Conservation (phyloP, 2,797 vertebrate genomes). For the Morelia viridis region DNA sequence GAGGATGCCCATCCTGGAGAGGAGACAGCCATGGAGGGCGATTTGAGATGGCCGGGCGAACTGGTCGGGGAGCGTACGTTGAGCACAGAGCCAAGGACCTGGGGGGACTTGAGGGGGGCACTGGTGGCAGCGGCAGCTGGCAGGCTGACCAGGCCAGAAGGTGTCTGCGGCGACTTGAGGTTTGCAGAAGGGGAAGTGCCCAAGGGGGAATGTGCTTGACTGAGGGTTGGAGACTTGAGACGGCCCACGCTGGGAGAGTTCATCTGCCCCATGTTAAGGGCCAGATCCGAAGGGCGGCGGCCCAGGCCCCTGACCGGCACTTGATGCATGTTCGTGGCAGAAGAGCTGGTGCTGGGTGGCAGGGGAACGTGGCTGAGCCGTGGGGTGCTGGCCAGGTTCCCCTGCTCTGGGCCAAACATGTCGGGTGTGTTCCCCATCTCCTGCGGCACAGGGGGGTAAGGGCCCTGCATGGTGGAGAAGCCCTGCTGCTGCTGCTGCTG, state of each 20-base stretch:
- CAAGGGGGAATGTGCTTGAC: conserved; percentile 88
- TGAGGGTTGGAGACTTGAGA: conserved; percentile 91
- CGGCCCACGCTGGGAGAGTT: conserved; percentile 88
- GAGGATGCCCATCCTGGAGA: conserved; percentile 89
- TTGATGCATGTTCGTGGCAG: conserved; percentile 72
- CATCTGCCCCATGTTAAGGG: conserved; percentile 86
- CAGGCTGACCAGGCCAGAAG: conserved; percentile 79
- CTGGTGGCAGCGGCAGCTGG: conserved; percentile 66
- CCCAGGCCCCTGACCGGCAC: conserved; percentile 77
- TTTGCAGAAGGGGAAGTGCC: conserved; percentile 89
- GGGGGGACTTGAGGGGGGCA: conserved; percentile 85
- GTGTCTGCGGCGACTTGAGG: conserved; percentile 91
- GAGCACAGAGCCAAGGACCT: conserved; percentile 87
- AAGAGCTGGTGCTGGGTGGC: conserved; percentile 67
- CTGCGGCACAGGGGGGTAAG: conserved; percentile 82
- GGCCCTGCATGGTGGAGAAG: conserved; percentile 81
- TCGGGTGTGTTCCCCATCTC: conserved; percentile 76
- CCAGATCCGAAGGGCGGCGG: conserved; percentile 86
- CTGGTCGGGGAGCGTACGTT: conserved; percentile 87
- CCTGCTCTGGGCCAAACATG: conserved; percentile 85
- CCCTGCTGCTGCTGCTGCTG: conserved; percentile 47
- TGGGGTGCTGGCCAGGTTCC: conserved; percentile 77
- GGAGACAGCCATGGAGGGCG: conserved; percentile 86
- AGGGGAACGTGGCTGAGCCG: conserved; percentile 92
- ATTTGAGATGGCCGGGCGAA: conserved; percentile 90